Evolutionary conservation across 2,888 invertebrate genomes (phyloP), one percentile per base, ranked within the genome.

Genomic region (Cryptosula pallasiana): DNA sequence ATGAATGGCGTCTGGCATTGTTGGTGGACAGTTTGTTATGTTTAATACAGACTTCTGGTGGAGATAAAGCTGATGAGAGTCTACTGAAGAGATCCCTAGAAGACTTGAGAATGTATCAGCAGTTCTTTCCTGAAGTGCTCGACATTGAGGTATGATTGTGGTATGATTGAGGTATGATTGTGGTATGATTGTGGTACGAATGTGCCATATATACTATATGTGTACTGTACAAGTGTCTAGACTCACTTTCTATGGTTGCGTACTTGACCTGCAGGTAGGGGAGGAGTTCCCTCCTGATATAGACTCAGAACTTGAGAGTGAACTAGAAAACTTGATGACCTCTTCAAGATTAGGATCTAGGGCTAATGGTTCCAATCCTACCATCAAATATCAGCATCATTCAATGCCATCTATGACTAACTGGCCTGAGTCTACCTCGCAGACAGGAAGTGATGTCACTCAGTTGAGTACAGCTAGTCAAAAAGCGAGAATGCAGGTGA

Each of bases 91-190:
- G 72, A n/a, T 20, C 71, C 3, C 32, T 72, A 20, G 81, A 82
- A 25, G 83, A 83, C 69, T 77, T 84, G 27, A 73, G 73, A 45
- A 78, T 78, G 78, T 83, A 84, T 71, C 78, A 80, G 55, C 73
- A 75, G 25, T 81, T 82, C 76, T 83, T 84, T 73, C 81, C 81
- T 1, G 84, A 84, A 74, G 75, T 82, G 35, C 77, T 78, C 74
- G 82, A 82, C 71, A 76, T 79, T 74, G 81, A 82, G 75, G 77
- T 80, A 73, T 45, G 20, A n/a, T n/a, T n/a, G n/a, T n/a, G n/a
- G n/a, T n/a, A n/a, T n/a, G n/a, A n/a, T n/a, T n/a, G n/a, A n/a
- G n/a, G n/a, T n/a, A n/a, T n/a, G n/a, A n/a, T n/a, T n/a, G n/a
- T n/a, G n/a, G n/a, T n/a, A n/a, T n/a, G n/a, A n/a, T n/a, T n/a